phyloP scores from a whole-genome alignment of 2,113 vertebrate species.

The Heterotilapia buettikoferi region DNA sequence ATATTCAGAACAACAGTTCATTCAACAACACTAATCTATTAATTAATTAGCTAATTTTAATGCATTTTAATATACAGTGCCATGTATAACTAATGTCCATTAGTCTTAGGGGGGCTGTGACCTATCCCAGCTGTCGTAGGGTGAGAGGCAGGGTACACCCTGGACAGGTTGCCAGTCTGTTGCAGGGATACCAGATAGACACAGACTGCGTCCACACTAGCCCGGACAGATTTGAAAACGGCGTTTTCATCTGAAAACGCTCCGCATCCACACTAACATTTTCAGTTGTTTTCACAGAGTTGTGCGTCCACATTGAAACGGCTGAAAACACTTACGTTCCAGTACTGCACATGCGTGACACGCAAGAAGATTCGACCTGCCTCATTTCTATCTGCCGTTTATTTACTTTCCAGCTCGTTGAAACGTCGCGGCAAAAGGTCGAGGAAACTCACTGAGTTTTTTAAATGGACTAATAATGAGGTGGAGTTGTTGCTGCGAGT shows the following conservation, averaged over 20 bases:
- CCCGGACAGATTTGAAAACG: neutral
- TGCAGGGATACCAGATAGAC: neutral
- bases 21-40: neutral
- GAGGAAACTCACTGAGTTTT: accelerated
- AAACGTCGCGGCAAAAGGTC: neutral
- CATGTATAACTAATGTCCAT: neutral
- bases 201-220: neutral
- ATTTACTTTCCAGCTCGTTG: accelerated
- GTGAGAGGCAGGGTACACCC: neutral
- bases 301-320: neutral
- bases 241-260: no score
- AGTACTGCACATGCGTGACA: accelerated
- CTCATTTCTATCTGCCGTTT: neutral
- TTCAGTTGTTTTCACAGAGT: neutral
- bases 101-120: neutral
- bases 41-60: neutral
- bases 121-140: neutral
- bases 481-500: neutral
- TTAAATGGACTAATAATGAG: neutral
- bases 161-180: neutral
- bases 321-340: accelerated
- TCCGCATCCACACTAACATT: neutral
- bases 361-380: neutral
- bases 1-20: neutral
- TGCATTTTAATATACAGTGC: neutral